A percentile compares a stretch with the other conserved stretches of the same genome.
These are phyloP conservation scores for Allacma fusca DNA, from an alignment of 2,888 invertebrate genomes.

Conservation along the genomic window DNA sequence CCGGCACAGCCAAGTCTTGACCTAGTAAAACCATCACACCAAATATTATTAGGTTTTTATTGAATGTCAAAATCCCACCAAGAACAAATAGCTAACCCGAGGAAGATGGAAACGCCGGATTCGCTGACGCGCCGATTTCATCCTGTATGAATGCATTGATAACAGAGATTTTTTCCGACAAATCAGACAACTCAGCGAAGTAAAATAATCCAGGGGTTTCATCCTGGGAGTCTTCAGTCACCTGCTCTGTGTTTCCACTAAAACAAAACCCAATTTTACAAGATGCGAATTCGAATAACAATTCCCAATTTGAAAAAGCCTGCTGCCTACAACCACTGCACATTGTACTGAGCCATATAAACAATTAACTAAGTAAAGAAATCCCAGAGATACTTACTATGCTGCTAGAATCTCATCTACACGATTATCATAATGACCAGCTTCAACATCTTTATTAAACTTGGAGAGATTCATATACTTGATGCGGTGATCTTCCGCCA, in stretches of 20 bases:
- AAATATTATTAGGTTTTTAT: too few relatives aligned
- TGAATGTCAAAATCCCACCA: background rate
- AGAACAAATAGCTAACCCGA: background rate
- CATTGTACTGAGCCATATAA: background rate
- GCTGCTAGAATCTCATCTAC: conserved; percentile 9
- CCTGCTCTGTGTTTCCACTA: background rate
- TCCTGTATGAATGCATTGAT: conserved; percentile 27
- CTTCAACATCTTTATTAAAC: conserved; percentile 30
- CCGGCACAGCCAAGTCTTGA: background rate
- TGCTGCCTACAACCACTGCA: too few relatives aligned
- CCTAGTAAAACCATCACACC: background rate
- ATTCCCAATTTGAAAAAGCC: too few relatives aligned
- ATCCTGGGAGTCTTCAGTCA: background rate
- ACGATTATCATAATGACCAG: conserved; percentile 32
- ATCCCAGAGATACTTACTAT: conserved; percentile 12
- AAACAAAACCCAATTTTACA: background rate
- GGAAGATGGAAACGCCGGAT: background rate
- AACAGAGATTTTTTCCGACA: conserved; percentile 21
- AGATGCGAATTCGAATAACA: too few relatives aligned
- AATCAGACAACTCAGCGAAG: conserved; percentile 25
- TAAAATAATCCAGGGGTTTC: conserved; percentile 14
- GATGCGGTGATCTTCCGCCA: background rate
- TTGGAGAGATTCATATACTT: conserved; percentile 26
- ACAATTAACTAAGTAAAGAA: background rate
- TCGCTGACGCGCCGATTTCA: conserved; percentile 10